Base-by-base conservation (phyloP, 2,888 invertebrate species). In the Xestoiulus laeticollis region DNA sequence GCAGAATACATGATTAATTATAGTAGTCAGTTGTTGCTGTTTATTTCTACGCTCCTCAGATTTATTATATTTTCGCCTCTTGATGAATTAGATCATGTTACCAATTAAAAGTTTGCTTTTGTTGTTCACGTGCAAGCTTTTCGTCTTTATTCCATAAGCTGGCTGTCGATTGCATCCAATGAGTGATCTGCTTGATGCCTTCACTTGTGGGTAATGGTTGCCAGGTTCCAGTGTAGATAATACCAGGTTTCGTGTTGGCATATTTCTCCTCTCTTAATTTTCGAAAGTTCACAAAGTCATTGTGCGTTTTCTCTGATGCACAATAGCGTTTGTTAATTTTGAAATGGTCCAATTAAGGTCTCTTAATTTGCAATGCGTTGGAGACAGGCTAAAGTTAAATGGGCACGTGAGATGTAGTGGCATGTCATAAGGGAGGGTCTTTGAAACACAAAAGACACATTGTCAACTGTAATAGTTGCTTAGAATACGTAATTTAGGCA, bases 1-100 rank as follows among this genome's bases (percentile, higher is more conserved):
- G 22, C 68, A 26, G n/a, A 68, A 30, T 78, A 26, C 78, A 14
- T 78, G 78, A 78, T 78, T 78, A 78, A 78, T 30, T 78, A 68
- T 26, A 38, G 5, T 26, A 68, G 68, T 2, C 10, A 30, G 78
- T 78, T 30, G 78, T 26, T 32, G 30, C 30, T 30, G 78, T 78
- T 78, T 78, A 32, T 78, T 32, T 78, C 78, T 2, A 14, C 78
- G 30, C 78, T 30, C 26, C 30, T 30, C 78, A 12, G 4, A 78
- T 78, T 30, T 16, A 30, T 78, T 26, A 68, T 26, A 26, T 68
- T 68, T 78, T 78, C 68, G 26, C 30, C 16, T 78, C 78, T 30
- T 78, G 26, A 78, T 78, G 78, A 78, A 78, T 78, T 78, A 26
- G 30, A 78, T 78, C 78, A 16, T 32, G 78, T 78, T 78, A 78